Evolutionary conservation across 1,140 invertebrate genomes (phyloP), one percentile per base, ranked within the genome.

Genomic region (Luehdorfia chinensis): DNA sequence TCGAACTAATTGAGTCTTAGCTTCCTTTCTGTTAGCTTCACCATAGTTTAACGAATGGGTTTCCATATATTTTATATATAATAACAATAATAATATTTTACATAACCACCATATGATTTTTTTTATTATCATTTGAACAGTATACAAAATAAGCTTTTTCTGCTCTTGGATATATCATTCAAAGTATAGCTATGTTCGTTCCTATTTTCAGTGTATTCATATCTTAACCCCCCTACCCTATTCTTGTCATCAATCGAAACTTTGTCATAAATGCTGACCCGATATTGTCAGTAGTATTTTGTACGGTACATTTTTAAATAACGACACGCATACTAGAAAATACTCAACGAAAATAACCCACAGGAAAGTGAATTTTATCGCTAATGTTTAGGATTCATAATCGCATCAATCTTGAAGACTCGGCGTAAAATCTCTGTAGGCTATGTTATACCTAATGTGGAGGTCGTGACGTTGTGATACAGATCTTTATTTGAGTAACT

Each of bases 391-490:
- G 25, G 16, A 25, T 43, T 9, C 3, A 28, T 9, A 27, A n/a
- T 28, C 8, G 6, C 9, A 1, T 21, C 13, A 11, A 11, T 28
- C 9, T 4, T 9, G 2, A 5, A 18, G 1, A 34, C 2, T 30
- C 7, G 1, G 1, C n/a, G n/a, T 28, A 30, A 14, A 43, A 30
- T 43, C 25, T 30, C 25, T 14, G 39, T 18, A 15, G 25, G 15
- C n/a, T 14, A 30, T 43, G 27, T 43, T 16, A 30, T 12, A 47
- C 15, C 47, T 67, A 58, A 66, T 65, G 54, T 59, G 37, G 30
- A 50, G 64, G 47, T 58, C 67, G 64, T 70, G 67, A 70, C 50
- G 9, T 30, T 14, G 30, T 33, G 59, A 70, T 66, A 59, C 25
- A 9, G 39, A 64, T 66, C 61, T 49, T 13, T 62, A 50, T 65